Base-by-base conservation (phyloP, 2,888 invertebrate genomes). In the Scotopteryx bipunctaria region DNA sequence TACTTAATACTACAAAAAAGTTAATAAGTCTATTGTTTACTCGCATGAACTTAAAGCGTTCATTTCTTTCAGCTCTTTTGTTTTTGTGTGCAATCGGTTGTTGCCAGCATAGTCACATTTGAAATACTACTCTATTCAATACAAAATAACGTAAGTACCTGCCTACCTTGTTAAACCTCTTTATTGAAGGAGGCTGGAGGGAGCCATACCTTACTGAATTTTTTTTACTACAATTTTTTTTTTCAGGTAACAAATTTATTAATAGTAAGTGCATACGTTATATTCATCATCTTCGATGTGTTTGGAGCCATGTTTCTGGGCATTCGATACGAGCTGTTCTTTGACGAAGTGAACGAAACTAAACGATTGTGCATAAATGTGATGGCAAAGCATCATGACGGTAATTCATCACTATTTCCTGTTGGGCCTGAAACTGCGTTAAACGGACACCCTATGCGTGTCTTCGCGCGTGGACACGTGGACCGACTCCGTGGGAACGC, bases 351-450 rank as follows among this genome's bases (percentile, higher is more conserved):
- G 0, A 81, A 71, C 43, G 67, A 71, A 56, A 80, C 76, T 0
- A 86, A 84, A 59, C 67, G 70, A 14, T 55, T 83, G 16, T 71
- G 73, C 5, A 76, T 79, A 13, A 64, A 61, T 6, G 52, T 83
- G 3, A 70, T 83, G 73, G 71, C 77, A 1, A 58, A 64, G n/a
- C 63, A 81, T 61, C 57, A 69, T 32, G 66, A 72, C 37, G 82
- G 84, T 81, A 69, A 55, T 5, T 27, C 1, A 6, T 9, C 1
- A 25, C 3, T 9, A 2, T n/a, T n/a, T n/a, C n/a, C n/a, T n/a
- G n/a, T n/a, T n/a, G n/a, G n/a, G n/a, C n/a, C n/a, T n/a, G n/a
- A n/a, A n/a, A n/a, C n/a, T n/a, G n/a, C n/a, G n/a, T n/a, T n/a
- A n/a, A n/a, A n/a, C n/a, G n/a, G n/a, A n/a, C n/a, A n/a, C n/a